A percentile compares a stretch with the other conserved stretches of the same genome.
Evolutionary conservation across 2,888 invertebrate species (phyloP).

Genomic region (Drosophila vallismaia): DNA sequence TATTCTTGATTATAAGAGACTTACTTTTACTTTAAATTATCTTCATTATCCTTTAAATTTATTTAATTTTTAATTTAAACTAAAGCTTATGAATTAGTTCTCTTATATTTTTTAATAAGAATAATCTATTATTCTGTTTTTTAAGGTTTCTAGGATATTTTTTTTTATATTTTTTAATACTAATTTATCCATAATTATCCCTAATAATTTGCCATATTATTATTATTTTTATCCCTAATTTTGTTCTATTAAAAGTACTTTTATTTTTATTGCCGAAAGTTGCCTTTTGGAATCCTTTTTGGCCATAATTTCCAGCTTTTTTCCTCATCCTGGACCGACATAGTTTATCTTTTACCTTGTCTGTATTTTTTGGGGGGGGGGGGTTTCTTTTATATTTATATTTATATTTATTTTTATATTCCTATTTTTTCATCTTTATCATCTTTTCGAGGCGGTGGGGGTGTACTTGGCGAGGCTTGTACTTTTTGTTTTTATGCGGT

Average conservation of each 20-base stretch:
- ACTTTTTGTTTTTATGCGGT: constrained; percentile 58
- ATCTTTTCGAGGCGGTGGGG: constrained; percentile 1
- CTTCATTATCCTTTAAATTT: no score
- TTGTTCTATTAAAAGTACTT: neutral
- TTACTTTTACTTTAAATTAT: no score
- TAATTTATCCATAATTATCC: no score
- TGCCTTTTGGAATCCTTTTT: neutral
- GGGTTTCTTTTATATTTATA: neutral
- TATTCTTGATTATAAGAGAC: no score
- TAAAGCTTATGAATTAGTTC: no score
- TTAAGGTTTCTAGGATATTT: no score
- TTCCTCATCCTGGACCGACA: neutral
- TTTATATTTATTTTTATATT: constrained; percentile 7
- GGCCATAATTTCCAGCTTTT: neutral
- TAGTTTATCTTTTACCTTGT: neutral
- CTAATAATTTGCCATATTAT: no score
- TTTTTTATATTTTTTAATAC: no score
- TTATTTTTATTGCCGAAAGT: neutral
- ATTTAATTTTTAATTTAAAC: no score
- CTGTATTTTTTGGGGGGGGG: neutral
- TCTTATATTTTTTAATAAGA: no score
- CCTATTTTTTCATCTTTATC: constrained; percentile 12
- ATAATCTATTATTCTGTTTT: no score
- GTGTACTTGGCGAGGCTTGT: neutral
- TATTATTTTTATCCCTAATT: neutral